Conservation (phyloP, 2,797 vertebrate species). For the Dicrostonyx torquatus region DNA sequence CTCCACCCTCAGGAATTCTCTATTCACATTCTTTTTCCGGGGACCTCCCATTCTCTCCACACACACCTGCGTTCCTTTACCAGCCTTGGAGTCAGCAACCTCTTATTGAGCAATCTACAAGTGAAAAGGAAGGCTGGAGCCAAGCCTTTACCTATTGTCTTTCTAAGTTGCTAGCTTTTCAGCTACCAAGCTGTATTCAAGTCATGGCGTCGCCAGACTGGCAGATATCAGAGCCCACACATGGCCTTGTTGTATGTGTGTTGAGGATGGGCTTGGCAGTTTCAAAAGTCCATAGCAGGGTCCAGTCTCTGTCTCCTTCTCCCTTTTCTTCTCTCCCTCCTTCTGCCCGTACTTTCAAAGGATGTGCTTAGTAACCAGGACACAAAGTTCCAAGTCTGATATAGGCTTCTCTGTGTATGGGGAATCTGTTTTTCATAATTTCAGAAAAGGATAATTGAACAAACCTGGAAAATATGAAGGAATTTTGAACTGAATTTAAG, state of each 20-base stretch:
- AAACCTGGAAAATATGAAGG: constrained; percentile 5
- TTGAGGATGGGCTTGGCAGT: neutral
- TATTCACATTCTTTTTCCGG: no score
- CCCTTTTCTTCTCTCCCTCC: neutral
- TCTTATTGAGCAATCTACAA: no score
- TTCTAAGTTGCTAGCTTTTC: no score
- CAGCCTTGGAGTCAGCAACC: no score
- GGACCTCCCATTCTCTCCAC: no score
- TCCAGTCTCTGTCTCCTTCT: neutral
- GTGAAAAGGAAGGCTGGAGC: no score
- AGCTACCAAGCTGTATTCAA: no score
- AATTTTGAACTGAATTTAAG: neutral
- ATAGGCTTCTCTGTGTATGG: neutral
- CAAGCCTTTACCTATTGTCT: no score
- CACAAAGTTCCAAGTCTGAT: neutral
- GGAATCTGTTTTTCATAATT: constrained; percentile 12
- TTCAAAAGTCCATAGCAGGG: neutral
- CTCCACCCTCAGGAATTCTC: no score
- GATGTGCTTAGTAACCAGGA: neutral
- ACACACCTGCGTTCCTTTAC: no score
- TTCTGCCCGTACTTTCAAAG: neutral
- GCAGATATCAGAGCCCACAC: no score
- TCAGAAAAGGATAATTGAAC: neutral
- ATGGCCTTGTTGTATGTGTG: neutral
- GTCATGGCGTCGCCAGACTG: no score